Evolutionary conservation across 2,888 invertebrate genomes (phyloP).

Genomic region (Physocephala rufipes): DNA sequence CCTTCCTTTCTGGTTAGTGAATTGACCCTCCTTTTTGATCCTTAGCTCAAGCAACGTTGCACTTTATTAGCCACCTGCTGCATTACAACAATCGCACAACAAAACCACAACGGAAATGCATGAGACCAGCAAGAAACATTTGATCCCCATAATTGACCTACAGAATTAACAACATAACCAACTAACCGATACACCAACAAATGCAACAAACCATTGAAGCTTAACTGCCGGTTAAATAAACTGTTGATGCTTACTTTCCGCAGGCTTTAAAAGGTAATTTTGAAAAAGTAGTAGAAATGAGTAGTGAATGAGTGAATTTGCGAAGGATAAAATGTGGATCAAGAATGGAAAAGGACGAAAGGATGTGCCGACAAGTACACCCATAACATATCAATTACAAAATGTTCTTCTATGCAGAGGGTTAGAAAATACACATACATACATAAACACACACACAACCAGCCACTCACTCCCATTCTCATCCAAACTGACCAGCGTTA

Average conservation of each 20-base stretch:
- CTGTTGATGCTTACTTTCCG: slow-evolving; percentile 42
- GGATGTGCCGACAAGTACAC: background rate
- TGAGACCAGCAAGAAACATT: background rate
- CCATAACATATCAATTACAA: slow-evolving; percentile 35
- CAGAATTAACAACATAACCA: slow-evolving; percentile 16
- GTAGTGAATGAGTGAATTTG: background rate
- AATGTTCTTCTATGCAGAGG: slow-evolving; percentile 18
- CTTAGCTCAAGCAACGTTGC: slow-evolving; percentile 6
- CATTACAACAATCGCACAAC: background rate
- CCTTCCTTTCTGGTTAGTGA: too few species aligned
- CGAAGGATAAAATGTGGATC: background rate
- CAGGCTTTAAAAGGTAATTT: slow-evolving; percentile 32
- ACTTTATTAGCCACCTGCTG: slow-evolving; percentile 34
- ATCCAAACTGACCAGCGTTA: slow-evolving; percentile 49
- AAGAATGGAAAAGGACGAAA: background rate
- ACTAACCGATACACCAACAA: slow-evolving; percentile 13
- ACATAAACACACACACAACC: slow-evolving; percentile 21
- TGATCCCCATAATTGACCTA: slow-evolving; percentile 29
- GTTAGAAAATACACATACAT: slow-evolving; percentile 19
- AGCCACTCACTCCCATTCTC: too few species aligned
- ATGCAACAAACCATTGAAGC: slow-evolving; percentile 38
- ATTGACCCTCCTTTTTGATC: too few species aligned
- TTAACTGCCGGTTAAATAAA: slow-evolving; percentile 53
- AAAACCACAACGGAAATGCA: slow-evolving; percentile 4
- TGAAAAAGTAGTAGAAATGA: background rate